These are phyloP conservation scores for Danio tinwini DNA, from an alignment of 2,797 vertebrate species.

Conservation along the genomic window DNA sequence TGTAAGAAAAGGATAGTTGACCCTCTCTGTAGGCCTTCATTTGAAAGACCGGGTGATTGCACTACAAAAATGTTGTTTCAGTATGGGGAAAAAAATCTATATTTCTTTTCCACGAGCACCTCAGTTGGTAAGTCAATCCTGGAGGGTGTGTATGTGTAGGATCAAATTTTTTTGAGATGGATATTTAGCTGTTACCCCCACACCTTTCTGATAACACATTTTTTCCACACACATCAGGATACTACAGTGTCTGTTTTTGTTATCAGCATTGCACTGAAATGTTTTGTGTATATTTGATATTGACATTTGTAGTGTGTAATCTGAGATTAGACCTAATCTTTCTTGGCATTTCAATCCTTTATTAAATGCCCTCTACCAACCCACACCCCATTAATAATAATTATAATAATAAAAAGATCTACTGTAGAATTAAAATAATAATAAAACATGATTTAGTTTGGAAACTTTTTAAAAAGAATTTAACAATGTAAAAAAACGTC, in stretches of 20 bases:
- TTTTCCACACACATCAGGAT: constrained; percentile 1
- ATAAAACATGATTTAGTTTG: too few relatives aligned
- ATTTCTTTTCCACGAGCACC: constrained; percentile 42
- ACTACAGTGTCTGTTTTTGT: neutral
- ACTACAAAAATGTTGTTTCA: constrained; percentile 6
- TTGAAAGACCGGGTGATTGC: constrained; percentile 29
- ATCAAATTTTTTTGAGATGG: constrained; percentile 27
- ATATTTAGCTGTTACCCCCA: neutral
- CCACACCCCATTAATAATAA: neutral
- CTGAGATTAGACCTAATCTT: constrained; percentile 53
- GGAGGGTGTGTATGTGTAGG: constrained; percentile 36
- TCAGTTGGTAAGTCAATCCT: constrained; percentile 2
- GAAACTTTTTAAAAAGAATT: too few relatives aligned
- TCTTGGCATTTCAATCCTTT: constrained; percentile 55
- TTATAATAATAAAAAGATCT: neutral
- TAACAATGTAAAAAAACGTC: too few relatives aligned
- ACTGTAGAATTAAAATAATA: too few relatives aligned
- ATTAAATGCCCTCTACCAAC: constrained; percentile 18
- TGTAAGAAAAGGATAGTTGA: constrained; percentile 49
- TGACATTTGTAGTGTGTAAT: constrained; percentile 43
- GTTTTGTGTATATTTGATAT: neutral
- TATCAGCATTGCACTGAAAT: neutral
- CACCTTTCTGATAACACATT: constrained; percentile 11
- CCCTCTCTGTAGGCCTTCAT: constrained; percentile 29
- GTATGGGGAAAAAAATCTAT: constrained; percentile 32